Base-by-base conservation (phyloP, 2,113 vertebrate species). In the Sinocyclocheilus grahami region DNA sequence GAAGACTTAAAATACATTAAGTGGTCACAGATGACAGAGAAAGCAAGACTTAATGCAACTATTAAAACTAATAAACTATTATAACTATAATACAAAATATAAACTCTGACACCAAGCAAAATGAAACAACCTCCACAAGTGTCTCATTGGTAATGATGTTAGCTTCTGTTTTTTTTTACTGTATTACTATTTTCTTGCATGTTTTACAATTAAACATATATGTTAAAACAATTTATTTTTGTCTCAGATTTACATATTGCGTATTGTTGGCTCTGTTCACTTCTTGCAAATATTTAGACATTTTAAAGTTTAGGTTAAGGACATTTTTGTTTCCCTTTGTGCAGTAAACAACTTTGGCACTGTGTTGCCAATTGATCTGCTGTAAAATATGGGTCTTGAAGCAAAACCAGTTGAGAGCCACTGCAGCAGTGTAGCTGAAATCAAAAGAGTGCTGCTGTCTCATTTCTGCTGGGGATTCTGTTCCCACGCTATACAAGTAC, bases 401-500 rank as follows among this genome's bases (percentile, higher is more conserved):
- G 46, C 24, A 33, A 55, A 78, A 27, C 7, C 48, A 33, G 5
- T 76, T 48, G 72, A 76, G 42, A 76, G 42, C 72, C 42, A 76
- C 42, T 51, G 42, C 72, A 48, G 46, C 14, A 53, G 46, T 33
- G 76, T 20, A 16, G 14, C 51, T 51, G 27, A 53, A 55, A 78
- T 78, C 48, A 78, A 76, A 74, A 27, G 76, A 55, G 76, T 13
- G 8, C 48, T 78, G n/a, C 39, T 37, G 27, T 48, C 20, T 42
- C 22, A 8, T 76, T 84, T 83, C 42, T 55, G 27, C 30, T 53
- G 48, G 33, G 76, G 11, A 60, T 72, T 62, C 46, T 60, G 16
- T 86, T 74, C 48, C 76, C 27, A 37, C 24, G 63, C 65, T 55
- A 13, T 37, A 88, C 46, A 67, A 75, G 51, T 84, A 84, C 72